These are phyloP conservation scores for Struthidea cinerea DNA, from an alignment of 2,113 vertebrate species.

Conservation along the genomic window DNA sequence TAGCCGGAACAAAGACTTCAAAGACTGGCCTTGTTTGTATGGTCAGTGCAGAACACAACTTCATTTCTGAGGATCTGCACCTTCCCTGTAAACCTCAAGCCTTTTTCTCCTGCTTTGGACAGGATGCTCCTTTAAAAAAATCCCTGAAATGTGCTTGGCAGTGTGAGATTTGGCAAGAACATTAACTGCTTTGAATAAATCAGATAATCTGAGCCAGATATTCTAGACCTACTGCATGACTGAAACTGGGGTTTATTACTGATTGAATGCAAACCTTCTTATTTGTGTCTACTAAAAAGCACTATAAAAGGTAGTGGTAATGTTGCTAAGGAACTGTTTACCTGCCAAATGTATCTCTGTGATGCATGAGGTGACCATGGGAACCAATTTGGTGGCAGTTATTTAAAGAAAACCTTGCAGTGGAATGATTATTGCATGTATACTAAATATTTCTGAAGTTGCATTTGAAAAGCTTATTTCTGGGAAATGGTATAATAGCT, in stretches of 20 bases:
- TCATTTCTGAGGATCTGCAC: not conserved
- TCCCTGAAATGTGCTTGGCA: not conserved
- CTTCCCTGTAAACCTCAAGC: not conserved
- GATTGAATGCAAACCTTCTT: not conserved
- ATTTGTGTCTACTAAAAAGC: not conserved
- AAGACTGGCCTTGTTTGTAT: not conserved
- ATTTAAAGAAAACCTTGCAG: conserved; percentile 22
- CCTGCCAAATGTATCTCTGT: conserved; percentile 9
- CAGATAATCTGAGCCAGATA: conserved; percentile 13
- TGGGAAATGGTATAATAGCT: not conserved
- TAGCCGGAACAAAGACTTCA: conserved; percentile 9
- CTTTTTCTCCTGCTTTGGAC: not conserved
- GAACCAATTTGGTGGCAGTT: conserved; percentile 48
- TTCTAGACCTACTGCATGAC: not conserved
- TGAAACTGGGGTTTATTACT: conserved; percentile 2
- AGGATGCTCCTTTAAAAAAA: not conserved
- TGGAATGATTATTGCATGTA: not conserved
- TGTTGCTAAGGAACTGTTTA: conserved; percentile 52
- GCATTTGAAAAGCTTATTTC: not conserved
- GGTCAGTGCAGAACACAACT: not conserved
- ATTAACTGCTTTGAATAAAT: not conserved
- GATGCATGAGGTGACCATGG: conserved; percentile 57
- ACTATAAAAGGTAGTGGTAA: not conserved
- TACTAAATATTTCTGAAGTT: not conserved
- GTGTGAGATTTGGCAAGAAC: not conserved